These are phyloP conservation scores for Thecophora atra DNA, from an alignment of 2,888 invertebrate genomes.

Conservation along the genomic window DNA sequence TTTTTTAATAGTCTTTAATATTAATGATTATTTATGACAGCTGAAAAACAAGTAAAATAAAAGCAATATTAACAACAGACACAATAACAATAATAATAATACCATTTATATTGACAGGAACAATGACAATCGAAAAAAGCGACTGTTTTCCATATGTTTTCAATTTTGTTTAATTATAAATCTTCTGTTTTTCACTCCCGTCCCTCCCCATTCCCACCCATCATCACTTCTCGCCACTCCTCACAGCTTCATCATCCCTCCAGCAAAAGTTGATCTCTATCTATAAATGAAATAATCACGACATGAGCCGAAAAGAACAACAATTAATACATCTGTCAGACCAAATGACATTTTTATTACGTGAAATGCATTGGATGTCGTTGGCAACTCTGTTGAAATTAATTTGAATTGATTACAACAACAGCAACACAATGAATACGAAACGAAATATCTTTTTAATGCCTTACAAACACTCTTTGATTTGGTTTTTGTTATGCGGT, in stretches of 20 bases:
- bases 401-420: slow-evolving; percentile 27
- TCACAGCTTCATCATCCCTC: too few species aligned
- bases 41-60: background rate
- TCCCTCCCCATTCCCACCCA: too few species aligned
- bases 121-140: background rate
- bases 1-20: background rate
- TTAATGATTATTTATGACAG: slow-evolving; percentile 24
- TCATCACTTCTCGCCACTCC: too few species aligned
- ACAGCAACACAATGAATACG: background rate
- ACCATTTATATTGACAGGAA: background rate
- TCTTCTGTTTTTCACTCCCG: too few species aligned
- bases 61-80: background rate
- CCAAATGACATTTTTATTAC: slow-evolving; percentile 18
- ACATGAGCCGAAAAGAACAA: slow-evolving; percentile 2
- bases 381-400: slow-evolving; percentile 4
- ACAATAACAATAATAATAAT: background rate
- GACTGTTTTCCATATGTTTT: too few species aligned
- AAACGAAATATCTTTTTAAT: slow-evolving; percentile 14
- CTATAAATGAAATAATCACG: background rate
- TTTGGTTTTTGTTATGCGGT: too few species aligned
- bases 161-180: too few species aligned
- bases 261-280: too few species aligned
- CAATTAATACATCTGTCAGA: slow-evolving; percentile 33
- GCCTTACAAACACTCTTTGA: too few species aligned
- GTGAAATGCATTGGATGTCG: background rate